phyloP scores from a whole-genome alignment of 2,113 vertebrate genomes.

The Pomatostomus ruficeps region DNA sequence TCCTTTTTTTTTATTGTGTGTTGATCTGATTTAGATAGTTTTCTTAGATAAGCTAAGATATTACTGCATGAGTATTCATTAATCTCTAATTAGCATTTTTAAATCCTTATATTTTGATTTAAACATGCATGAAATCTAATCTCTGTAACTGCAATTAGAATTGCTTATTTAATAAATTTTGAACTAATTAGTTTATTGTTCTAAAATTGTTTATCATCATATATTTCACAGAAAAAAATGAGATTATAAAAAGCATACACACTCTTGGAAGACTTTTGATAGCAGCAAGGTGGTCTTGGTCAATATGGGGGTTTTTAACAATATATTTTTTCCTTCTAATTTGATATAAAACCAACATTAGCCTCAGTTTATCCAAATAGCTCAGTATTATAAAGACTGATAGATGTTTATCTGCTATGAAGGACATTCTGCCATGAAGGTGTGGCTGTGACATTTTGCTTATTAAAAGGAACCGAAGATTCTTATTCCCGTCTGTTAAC shows the following conservation, averaged over 20 bases:
- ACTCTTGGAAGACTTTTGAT: background rate
- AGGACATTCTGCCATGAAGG: background rate
- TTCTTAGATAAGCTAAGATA: slow-evolving; percentile 19
- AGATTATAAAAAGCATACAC: background rate
- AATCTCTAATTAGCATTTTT: slow-evolving; percentile 58
- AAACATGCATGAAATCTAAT: slow-evolving; percentile 33
- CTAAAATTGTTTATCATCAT: background rate
- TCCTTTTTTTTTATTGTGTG: background rate
- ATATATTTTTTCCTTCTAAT: background rate
- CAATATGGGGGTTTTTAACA: background rate
- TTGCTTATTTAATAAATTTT: background rate
- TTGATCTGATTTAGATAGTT: background rate
- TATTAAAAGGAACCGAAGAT: background rate
- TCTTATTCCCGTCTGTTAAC: background rate
- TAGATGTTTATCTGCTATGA: background rate
- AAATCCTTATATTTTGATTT: slow-evolving; percentile 38
- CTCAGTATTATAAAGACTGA: background rate
- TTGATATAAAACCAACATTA: background rate
- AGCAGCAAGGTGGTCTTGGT: background rate
- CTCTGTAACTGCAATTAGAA: slow-evolving; percentile 13
- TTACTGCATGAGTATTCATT: slow-evolving; percentile 16
- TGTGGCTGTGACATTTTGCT: background rate
- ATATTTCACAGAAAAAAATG: background rate
- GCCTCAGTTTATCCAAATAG: background rate
- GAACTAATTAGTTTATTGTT: background rate